Conservation (phyloP, 2,113 vertebrate genomes). For the Uropsilus gracilis region DNA sequence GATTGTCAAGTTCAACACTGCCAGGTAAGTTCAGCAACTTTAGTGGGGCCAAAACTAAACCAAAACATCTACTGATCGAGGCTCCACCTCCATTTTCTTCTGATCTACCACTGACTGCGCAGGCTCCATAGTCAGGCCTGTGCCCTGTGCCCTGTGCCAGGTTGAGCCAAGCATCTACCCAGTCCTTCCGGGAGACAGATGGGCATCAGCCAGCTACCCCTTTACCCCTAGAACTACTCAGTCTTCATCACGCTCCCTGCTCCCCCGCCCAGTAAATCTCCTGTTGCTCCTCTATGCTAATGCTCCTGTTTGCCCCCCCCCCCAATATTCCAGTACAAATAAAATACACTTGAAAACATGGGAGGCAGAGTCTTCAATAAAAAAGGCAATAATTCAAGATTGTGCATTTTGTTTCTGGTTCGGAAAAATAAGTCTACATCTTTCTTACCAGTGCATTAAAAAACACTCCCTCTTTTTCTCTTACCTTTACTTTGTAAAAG, state of each 20-base stretch:
- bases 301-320: not conserved
- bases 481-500: not conserved
- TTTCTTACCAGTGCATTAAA: not conserved
- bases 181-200: not conserved
- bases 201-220: no score
- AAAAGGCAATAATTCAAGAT: not conserved
- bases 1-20: not conserved
- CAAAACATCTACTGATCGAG: not conserved
- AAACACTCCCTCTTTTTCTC: not conserved
- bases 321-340: not conserved
- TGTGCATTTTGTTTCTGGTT: not conserved
- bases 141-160: not conserved
- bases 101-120: no score
- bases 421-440: not conserved
- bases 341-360: not conserved
- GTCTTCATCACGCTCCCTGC: no score
- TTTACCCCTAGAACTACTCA: not conserved
- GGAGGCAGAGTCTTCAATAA: not conserved
- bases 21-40: not conserved
- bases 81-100: not conserved
- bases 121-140: not conserved
- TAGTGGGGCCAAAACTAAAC: not conserved
- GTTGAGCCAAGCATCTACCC: accelerated
- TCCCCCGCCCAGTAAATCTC: not conserved
- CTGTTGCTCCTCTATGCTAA: not conserved